These are phyloP conservation scores for Eubasilissa regina DNA, from an alignment of 1,140 invertebrate species.

Conservation along the genomic window DNA sequence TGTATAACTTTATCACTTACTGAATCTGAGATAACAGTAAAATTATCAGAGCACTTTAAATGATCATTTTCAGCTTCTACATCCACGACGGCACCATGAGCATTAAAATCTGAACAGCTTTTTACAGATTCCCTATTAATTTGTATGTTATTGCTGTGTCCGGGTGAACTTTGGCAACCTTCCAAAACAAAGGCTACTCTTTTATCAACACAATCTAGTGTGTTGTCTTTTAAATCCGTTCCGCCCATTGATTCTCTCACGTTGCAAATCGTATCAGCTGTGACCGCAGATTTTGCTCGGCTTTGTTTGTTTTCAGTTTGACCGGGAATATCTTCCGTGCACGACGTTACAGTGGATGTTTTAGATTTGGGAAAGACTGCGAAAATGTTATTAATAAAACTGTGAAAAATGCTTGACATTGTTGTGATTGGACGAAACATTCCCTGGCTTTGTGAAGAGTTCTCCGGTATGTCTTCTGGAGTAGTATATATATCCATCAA, in stretches of 20 bases:
- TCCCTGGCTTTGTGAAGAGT: too few species aligned
- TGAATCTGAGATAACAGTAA: not conserved
- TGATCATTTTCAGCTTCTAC: not conserved
- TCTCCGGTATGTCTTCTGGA: too few species aligned
- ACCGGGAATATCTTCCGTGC: too few species aligned
- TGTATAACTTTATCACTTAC: not conserved
- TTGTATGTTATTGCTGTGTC: conserved; percentile 16
- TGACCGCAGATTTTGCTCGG: too few species aligned
- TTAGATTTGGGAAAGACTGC: too few species aligned
- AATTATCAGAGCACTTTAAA: not conserved
- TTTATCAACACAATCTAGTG: conserved; percentile 6
- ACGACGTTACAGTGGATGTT: too few species aligned
- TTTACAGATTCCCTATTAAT: conserved; percentile 23
- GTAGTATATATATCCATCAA: too few species aligned
- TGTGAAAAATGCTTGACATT: too few species aligned
- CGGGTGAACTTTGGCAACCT: not conserved
- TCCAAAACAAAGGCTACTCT: conserved; percentile 10
- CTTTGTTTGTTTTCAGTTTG: too few species aligned
- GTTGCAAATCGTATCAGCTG: not conserved
- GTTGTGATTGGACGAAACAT: too few species aligned
- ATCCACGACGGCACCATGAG: not conserved
- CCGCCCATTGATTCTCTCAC: not conserved
- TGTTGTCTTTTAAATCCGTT: not conserved
- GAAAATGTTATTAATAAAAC: too few species aligned
- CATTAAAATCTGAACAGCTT: not conserved